Base-by-base conservation (phyloP, 2,888 invertebrate species). In the Dichetophora obliterata region DNA sequence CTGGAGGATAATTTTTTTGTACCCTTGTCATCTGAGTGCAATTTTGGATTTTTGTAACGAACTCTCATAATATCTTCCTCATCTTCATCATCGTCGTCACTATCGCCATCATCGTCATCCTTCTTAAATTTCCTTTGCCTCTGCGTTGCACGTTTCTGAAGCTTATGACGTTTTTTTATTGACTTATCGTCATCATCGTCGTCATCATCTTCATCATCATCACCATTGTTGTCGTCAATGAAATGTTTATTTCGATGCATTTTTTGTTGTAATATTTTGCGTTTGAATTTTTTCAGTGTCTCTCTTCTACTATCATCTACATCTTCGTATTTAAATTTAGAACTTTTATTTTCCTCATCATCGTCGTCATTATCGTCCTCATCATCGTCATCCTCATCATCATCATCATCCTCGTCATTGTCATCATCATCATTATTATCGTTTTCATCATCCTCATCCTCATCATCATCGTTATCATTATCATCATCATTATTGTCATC, bases 341-440 rank as follows among this genome's bases (percentile, higher is more conserved):
- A 5, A 31, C 34, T 70, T 31, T 19, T 70, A 11, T 1, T 16
- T 31, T 16, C 4, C 1, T 14, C 1, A 3, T 31, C 54, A 16
- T 54, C 27, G n/a, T 91, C 86, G 16, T 90, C 86, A 43, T 89
- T 85, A 69, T 90, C 86, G 61, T 89, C 87, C 76, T 81, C 76
- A 69, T 91, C 90, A 75, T 91, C 90, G 16, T 91, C 91, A 81
- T 91, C 90, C 81, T 80, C 71, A 79, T 82, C 87, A n/a, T 90
- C 86, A n/a, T 89, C 88, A 74, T 90, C 88, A 80, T 90, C 77
- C 0, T 82, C 79, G 0, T 82, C 72, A 0, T 80, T 73, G 0
- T 81, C 79, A 27, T 80, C 77, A 50, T 84, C 76, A 6, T 82
- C 79, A 69, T 81, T 77, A 37, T 80, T 59, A 2, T 81, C 69